A percentile compares a stretch with the other conserved stretches of the same genome.
Conservation (phyloP, 2,113 vertebrate genomes). For the Eretmochelys imbricata region DNA sequence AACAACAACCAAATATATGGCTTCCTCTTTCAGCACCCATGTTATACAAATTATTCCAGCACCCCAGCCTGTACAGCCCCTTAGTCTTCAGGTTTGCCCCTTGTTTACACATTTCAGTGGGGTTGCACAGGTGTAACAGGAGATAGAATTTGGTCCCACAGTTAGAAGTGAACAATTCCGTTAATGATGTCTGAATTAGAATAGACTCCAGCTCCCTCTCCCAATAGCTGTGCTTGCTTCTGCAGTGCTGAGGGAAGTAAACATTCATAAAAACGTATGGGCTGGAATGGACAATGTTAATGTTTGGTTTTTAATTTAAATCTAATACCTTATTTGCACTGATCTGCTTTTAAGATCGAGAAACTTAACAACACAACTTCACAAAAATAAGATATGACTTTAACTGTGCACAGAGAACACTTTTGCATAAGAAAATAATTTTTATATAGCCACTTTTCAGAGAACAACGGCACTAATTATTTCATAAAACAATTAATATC, state of each 20-base stretch:
- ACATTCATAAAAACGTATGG: background rate
- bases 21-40: no score
- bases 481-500: background rate
- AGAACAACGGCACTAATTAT: background rate
- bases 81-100: background rate
- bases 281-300: background rate
- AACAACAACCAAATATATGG: no score
- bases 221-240: background rate
- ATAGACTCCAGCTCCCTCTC: background rate
- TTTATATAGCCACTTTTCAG: background rate
- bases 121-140: background rate
- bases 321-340: background rate
- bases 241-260: background rate
- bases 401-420: background rate
- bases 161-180: background rate
- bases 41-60: slow-evolving; percentile 18
- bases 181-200: background rate
- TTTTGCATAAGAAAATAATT: background rate
- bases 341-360: background rate
- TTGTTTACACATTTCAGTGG: background rate
- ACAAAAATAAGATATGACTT: background rate
- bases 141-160: background rate
- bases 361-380: background rate
- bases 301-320: background rate
- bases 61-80: background rate